These are phyloP conservation scores for Danio jaintianensis DNA, from an alignment of 2,797 vertebrate species.

Conservation along the genomic window DNA sequence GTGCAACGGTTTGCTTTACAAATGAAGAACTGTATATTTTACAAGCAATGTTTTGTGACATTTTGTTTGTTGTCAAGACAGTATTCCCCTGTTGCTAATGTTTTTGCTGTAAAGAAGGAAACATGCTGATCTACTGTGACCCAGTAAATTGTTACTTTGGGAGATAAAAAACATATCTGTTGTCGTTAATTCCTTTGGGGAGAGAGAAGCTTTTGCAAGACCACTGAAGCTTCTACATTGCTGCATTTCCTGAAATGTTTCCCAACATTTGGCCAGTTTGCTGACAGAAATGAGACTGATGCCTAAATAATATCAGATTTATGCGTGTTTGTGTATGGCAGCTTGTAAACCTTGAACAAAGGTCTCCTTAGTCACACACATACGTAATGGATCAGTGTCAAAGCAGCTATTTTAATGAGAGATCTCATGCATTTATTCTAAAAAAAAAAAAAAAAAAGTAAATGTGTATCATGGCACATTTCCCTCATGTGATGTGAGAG, in stretches of 20 bases:
- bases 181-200: constrained; percentile 56
- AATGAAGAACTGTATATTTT: constrained; percentile 32
- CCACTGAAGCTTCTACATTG: constrained; percentile 58
- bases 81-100: constrained; percentile 47
- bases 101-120: constrained; percentile 45
- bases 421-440: constrained; percentile 51
- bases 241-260: constrained; percentile 69
- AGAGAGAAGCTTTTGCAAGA: constrained; percentile 26
- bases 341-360: constrained; percentile 50
- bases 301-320: constrained; percentile 64
- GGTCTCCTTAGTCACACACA: constrained; percentile 31
- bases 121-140: constrained; percentile 45
- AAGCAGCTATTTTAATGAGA: constrained; percentile 53
- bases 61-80: constrained; percentile 46
- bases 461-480: constrained; percentile 28
- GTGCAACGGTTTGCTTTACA: constrained; percentile 22
- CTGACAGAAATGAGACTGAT: constrained; percentile 72
- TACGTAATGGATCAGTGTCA: constrained; percentile 48
- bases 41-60: constrained; percentile 36
- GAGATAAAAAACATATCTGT: constrained; percentile 64
- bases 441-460: constrained; percentile 21
- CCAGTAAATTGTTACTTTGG: constrained; percentile 56
- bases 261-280: constrained; percentile 75
- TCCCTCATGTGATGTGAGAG: constrained; percentile 48
- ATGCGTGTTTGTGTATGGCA: constrained; percentile 54